These are phyloP conservation scores for Ailurus styani DNA, from an alignment of 2,113 vertebrate genomes.

Conservation along the genomic window DNA sequence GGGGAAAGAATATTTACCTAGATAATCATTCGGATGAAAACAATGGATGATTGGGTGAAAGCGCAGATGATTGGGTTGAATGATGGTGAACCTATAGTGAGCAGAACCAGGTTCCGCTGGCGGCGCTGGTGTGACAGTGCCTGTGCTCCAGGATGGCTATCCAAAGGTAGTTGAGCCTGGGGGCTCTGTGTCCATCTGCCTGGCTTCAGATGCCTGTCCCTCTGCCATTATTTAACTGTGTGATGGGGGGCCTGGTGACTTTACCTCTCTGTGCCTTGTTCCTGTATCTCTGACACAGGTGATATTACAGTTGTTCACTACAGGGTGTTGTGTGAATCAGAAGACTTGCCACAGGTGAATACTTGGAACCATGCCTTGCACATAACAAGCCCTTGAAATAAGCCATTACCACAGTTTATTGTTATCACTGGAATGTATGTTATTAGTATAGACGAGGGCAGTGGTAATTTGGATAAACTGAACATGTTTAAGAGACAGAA, in stretches of 20 bases:
- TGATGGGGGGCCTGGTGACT: neutral
- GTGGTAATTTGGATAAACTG: neutral
- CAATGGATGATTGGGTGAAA: neutral
- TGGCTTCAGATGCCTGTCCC: neutral
- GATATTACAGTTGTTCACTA: neutral
- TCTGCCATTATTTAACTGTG: neutral
- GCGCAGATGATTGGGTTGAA: neutral
- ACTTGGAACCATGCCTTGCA: neutral
- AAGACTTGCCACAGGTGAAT: neutral
- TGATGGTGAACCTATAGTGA: neutral
- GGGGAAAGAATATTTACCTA: neutral
- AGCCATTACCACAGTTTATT: neutral
- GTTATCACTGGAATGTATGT: neutral
- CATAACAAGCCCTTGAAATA: fast-evolving
- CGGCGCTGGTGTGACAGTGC: fast-evolving
- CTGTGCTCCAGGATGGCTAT: neutral
- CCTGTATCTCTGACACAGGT: neutral
- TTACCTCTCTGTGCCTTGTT: neutral
- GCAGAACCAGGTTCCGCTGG: too few relatives aligned
- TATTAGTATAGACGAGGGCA: neutral
- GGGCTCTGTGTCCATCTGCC: neutral
- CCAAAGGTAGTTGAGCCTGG: too few relatives aligned
- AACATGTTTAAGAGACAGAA: neutral
- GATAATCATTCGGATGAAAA: neutral
- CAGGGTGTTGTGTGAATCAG: neutral